Base-by-base conservation (phyloP, 1,140 invertebrate species). In the Drepana arcuata region DNA sequence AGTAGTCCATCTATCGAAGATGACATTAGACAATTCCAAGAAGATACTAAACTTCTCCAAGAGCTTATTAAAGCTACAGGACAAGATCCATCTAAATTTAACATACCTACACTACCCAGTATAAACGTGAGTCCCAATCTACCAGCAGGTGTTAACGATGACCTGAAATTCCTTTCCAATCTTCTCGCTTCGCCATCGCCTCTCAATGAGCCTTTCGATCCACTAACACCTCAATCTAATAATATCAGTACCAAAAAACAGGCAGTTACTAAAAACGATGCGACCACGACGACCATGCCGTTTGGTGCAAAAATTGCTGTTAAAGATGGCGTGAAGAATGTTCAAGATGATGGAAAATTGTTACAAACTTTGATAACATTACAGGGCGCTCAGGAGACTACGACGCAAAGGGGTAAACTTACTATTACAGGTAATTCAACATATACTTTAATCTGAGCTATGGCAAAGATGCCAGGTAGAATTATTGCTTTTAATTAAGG, bases 21-120 rank as follows among this genome's bases (percentile, higher is more conserved):
- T 35, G 80, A 84, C 48, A 69, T 84, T 14, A 71, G 67, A 55
- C 70, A 77, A 46, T 83, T 82, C 41, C 72, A 84, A 62, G 70
- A 84, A 61, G 80, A 84, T 42, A 79, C 80, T 14, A 84, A 83
- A 54, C 53, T 84, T 7, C 58, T 84, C 36, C 78, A 82, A 53
- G 72, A 72, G 26, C 52, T 84, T 15, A 49, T 84, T 24, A 77
- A 81, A 55, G 71, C 77, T 16, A 84, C 82, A 10, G 82, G 82
- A 16, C 82, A 84, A 58, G 78, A 81, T 50, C 71, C 75, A 30
- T 73, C 80, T 11, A 77, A 82, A 59, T 60, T 81, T 16, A 83
- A 84, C 48, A 52, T 84, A 48, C 78, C 80, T 4, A 70, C 63
- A 50, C 48, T 75, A 32, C 70, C 73, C 54, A 41, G 10, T 38